Conservation (phyloP, 2,888 invertebrate species). For the Heliconius aoede region DNA sequence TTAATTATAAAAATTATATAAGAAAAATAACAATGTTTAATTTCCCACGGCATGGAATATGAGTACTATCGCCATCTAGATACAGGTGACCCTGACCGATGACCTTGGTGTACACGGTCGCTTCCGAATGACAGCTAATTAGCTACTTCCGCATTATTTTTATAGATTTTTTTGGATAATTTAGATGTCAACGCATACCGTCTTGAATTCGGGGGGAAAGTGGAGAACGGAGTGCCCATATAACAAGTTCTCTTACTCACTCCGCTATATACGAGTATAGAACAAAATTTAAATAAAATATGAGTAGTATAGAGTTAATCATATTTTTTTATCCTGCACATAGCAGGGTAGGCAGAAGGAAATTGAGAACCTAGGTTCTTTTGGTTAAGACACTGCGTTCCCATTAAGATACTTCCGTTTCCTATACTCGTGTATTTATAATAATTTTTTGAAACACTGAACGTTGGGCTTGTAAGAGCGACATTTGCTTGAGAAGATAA, state of each 20-base stretch:
- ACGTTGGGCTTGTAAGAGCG: neutral
- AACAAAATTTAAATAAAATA: no score
- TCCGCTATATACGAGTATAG: no score
- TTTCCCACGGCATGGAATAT: constrained; percentile 75
- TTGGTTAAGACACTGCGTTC: no score
- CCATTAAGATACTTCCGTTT: no score
- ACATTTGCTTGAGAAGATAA: constrained; percentile 10
- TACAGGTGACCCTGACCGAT: constrained; percentile 64
- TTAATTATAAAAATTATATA: constrained; percentile 76
- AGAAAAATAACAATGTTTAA: constrained; percentile 68
- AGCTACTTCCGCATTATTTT: constrained; percentile 35
- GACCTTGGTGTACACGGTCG: constrained; percentile 54
- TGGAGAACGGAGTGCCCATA: no score
- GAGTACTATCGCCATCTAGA: constrained; percentile 65
- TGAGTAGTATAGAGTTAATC: no score
- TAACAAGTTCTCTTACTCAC: no score
- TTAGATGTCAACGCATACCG: no score
- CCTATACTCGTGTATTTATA: neutral
- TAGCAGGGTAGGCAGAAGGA: no score
- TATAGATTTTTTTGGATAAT: neutral
- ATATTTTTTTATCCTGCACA: no score
- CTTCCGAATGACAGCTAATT: constrained; percentile 56
- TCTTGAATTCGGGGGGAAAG: no score
- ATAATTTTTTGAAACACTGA: neutral
- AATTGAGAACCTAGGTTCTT: no score